Base-by-base conservation (phyloP, 2,888 invertebrate species). In the Folsomia manolachei region DNA sequence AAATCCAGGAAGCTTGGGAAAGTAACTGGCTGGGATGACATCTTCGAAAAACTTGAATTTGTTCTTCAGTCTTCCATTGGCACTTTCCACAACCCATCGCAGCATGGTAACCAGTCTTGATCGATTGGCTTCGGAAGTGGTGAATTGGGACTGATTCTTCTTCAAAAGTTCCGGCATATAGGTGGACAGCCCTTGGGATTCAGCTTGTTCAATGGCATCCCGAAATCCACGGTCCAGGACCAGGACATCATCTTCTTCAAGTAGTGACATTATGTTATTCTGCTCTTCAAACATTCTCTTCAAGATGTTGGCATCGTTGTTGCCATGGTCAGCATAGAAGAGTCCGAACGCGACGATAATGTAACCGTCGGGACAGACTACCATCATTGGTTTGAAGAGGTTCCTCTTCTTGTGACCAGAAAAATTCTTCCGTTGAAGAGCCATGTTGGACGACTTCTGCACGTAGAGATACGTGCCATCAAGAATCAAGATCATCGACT, bases 391-490 rank as follows among this genome's bases (percentile, higher is more conserved):
- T 21, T 69, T 72, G 11, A 63, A 62, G 24, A 69, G 51, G 51
- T 51, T 53, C 0, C 60, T 18, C 0, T 63, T 11, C 27, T 74
- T 74, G 21, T 74, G 71, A 1, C 11, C 25, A 21, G 64, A 56
- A 63, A 25, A 72, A 1, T 61, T 70, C 11, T 19, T 23, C 4
- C 27, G 51, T 23, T 74, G 73, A 1, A 68, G 18, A 0, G 24
- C n/a, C 19, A 63, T 39, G 1, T 71, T 27, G 4, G 26, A n/a
- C 0, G 69, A n/a, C 21, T 71, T 71, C 21, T 70, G 69, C 1
- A 66, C 27, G n/a, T 69, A 71, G 0, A 74, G 19, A 62, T 74
- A 74, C 1, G 69, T 69, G 1, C 71, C 69, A 63, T 74, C 74
- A 14, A 69, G n/a, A 0, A 66, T 27, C 1, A 39, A 14, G 4